phyloP scores from a whole-genome alignment of 35 echinoderm and acorn worm species.

The Hemicentrotus pulcherrimus region DNA sequence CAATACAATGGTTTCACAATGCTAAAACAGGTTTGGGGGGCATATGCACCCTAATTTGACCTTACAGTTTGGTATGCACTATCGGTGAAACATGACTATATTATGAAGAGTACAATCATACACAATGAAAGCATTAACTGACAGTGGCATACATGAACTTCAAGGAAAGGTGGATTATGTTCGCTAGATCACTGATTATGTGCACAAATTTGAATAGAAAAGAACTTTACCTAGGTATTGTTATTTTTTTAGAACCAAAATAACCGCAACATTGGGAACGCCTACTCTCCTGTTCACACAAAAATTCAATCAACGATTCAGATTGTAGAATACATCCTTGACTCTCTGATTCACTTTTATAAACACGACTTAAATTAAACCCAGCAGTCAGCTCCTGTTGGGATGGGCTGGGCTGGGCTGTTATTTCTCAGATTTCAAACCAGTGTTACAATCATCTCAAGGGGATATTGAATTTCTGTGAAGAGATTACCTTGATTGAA shows the following conservation, averaged over 20 bases:
- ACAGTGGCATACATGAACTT: background rate
- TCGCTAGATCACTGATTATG: background rate
- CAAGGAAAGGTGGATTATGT: background rate
- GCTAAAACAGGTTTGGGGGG: no score
- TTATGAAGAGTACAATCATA: no score
- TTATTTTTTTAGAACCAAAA: background rate
- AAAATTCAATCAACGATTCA: background rate
- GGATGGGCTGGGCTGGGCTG: no score
- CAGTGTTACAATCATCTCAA: background rate
- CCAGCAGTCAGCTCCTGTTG: no score
- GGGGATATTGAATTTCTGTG: background rate
- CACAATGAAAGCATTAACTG: no score
- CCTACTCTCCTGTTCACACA: background rate
- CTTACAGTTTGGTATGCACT: background rate
- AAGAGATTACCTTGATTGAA: background rate
- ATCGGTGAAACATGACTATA: background rate
- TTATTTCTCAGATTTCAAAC: no score
- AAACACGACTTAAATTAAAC: background rate
- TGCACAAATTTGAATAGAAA: constrained; percentile 13
- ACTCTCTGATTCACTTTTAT: background rate
- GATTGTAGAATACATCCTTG: background rate
- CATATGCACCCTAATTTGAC: no score
- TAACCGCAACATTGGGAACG: background rate
- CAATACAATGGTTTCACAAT: no score
- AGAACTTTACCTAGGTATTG: background rate